Base-by-base conservation (phyloP, 2,113 vertebrate species). In the Clarias gariepinus region DNA sequence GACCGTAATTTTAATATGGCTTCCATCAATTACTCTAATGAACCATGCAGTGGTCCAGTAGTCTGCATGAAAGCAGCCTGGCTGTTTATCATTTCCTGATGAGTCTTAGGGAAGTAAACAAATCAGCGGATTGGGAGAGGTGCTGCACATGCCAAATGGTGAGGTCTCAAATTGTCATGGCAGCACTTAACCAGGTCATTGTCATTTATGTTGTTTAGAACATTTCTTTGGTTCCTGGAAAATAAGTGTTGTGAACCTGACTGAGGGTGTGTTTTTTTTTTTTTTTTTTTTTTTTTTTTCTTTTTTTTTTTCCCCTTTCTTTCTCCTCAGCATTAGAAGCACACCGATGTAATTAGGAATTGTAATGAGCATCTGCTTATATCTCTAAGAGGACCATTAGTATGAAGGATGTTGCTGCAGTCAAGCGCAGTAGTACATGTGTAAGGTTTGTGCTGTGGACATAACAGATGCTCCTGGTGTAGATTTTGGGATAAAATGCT, bases 21-120 rank as follows among this genome's bases (percentile, higher is more conserved):
- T 61, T 61, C 21, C 30, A 36, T 61, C 78, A 81, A 36, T 81
- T 81, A 61, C 78, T 60, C 57, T 61, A 30, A 81, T 60, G 78
- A 80, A 60, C 55, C 28, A 60, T 60, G 53, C 47, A 47, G 55
- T 18, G 12, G 23, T 55, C 78, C 18, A 60, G 78, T 9, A 18
- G 76, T 28, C 76, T 78, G n/a, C 12, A 57, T 28, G 76, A 55
- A 57, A 28, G 52, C 52, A 57, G 19, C 18, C 78, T 18, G 28
- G 57, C 78, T 60, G 78, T 80, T 80, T 80, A 21, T 80, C 55
- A 80, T 80, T 80, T 60, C 78, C 57, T 80, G 55, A 36, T 80
- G 16, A 80, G 9, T 1, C 19, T 60, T 5, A 2, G 55, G 55
- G 78, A 80, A 21, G 55, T 58, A 80, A 80, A 80, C 55, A 80